Percentiles rank a stretch among this genome's conserved stretches.
These are phyloP conservation scores for Ailurus styani DNA, from an alignment of 2,113 vertebrate species.

Conservation along the genomic window DNA sequence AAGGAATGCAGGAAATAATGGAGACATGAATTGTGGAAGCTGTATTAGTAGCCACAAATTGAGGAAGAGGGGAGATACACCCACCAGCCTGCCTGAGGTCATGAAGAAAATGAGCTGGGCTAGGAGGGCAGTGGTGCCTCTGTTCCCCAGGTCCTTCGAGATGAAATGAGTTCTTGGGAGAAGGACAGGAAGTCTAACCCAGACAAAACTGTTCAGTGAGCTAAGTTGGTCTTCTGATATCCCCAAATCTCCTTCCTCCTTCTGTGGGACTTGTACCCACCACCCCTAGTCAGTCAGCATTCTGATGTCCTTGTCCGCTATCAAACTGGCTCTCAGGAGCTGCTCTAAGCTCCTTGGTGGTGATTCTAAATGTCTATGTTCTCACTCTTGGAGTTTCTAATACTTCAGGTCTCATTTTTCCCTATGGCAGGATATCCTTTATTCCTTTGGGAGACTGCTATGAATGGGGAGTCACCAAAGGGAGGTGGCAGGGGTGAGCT, in stretches of 20 bases:
- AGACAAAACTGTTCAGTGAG: background rate
- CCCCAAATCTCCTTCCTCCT: background rate
- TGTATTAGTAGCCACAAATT: background rate
- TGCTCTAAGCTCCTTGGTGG: background rate
- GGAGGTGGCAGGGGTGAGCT: background rate
- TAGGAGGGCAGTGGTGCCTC: background rate
- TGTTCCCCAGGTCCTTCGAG: background rate
- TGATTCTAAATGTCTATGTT: background rate
- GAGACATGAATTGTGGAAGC: background rate
- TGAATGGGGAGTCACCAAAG: background rate
- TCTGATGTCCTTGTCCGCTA: too few species aligned
- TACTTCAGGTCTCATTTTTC: background rate
- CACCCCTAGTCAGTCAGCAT: background rate
- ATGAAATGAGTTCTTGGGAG: background rate
- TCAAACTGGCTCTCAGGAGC: background rate
- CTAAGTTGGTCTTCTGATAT: background rate
- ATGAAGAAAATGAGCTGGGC: background rate
- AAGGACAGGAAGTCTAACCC: background rate
- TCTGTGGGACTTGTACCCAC: background rate
- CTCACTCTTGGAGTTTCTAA: background rate
- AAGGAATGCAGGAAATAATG: background rate
- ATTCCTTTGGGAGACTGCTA: background rate
- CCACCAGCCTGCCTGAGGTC: background rate
- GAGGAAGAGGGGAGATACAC: background rate
- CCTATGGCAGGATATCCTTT: background rate